These are phyloP conservation scores for Catonia carolina DNA, from an alignment of 2,888 invertebrate species.

Conservation along the genomic window DNA sequence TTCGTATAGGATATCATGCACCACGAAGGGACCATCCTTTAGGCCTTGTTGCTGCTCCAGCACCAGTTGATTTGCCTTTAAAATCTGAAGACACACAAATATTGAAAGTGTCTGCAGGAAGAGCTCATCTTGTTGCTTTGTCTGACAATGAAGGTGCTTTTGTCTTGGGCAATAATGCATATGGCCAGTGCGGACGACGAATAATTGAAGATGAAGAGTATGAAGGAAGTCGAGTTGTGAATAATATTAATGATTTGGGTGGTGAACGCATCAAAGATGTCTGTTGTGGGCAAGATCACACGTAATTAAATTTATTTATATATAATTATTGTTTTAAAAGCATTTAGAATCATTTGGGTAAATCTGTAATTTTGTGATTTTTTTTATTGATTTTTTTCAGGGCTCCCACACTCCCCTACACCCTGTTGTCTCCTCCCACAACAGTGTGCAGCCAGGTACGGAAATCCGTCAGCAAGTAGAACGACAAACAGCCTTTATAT, in stretches of 20 bases:
- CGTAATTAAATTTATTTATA: constrained; percentile 47
- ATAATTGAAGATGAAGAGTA: constrained; percentile 73
- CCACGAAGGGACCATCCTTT: constrained; percentile 54
- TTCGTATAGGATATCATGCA: constrained; percentile 42
- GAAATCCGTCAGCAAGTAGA: too few species aligned
- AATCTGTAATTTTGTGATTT: too few species aligned
- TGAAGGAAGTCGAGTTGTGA: constrained; percentile 53
- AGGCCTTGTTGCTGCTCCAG: constrained; percentile 61
- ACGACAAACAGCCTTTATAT: too few species aligned
- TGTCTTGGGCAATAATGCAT: constrained; percentile 83
- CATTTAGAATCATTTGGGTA: too few species aligned
- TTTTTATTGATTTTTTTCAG: too few species aligned
- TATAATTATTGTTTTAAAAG: too few species aligned
- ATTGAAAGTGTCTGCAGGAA: constrained; percentile 64
- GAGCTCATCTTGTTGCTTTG: constrained; percentile 77
- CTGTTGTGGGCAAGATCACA: constrained; percentile 88
- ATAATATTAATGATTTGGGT: constrained; percentile 58
- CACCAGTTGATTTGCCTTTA: constrained; percentile 62
- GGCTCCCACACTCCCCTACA: too few species aligned
- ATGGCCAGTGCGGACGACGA: constrained; percentile 86
- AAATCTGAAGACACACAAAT: constrained; percentile 50
- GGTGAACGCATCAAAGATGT: constrained; percentile 58
- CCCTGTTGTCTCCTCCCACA: too few species aligned
- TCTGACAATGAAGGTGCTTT: constrained; percentile 75
- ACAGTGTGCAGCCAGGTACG: too few species aligned